Evolutionary conservation across 92 coral and sea anemone genomes (phyloP).

Genomic region (Porites evermanni): DNA sequence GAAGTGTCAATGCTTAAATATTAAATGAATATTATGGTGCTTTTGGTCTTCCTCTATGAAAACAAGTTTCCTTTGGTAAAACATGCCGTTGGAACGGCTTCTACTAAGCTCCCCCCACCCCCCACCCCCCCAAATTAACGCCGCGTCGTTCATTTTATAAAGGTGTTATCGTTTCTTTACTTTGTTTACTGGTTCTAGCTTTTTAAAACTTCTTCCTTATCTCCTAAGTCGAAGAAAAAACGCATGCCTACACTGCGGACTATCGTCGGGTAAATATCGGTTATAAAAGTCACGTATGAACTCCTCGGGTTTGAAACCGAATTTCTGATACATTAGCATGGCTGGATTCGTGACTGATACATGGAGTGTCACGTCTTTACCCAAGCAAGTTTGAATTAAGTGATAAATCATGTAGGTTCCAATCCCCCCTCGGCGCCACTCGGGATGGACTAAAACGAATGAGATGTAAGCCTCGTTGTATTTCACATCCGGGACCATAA

Average conservation of each 20-base stretch:
- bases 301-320: constrained; percentile 96
- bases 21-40: no score
- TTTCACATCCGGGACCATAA: constrained; percentile 99
- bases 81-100: no score
- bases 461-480: constrained; percentile 99
- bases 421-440: constrained; percentile 99
- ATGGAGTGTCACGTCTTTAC: constrained; percentile 93
- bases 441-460: constrained; percentile 94
- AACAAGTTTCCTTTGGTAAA: no score
- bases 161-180: no score
- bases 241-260: constrained; percentile 84
- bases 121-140: no score
- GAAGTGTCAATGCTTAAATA: no score
- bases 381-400: constrained; percentile 95
- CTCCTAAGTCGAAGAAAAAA: constrained; percentile 89
- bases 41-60: no score
- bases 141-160: no score
- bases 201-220: constrained; percentile 12
- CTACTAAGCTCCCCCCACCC: no score
- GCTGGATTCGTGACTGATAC: constrained; percentile 95
- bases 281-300: constrained; percentile 88
- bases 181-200: neutral
- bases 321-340: constrained; percentile 94
- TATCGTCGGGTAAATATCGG: constrained; percentile 78
- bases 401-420: constrained; percentile 94